A percentile compares a stretch with the other conserved stretches of the same genome.
Conservation (phyloP, 2,113 vertebrate genomes). For the Microcebus lehilahytsara region DNA sequence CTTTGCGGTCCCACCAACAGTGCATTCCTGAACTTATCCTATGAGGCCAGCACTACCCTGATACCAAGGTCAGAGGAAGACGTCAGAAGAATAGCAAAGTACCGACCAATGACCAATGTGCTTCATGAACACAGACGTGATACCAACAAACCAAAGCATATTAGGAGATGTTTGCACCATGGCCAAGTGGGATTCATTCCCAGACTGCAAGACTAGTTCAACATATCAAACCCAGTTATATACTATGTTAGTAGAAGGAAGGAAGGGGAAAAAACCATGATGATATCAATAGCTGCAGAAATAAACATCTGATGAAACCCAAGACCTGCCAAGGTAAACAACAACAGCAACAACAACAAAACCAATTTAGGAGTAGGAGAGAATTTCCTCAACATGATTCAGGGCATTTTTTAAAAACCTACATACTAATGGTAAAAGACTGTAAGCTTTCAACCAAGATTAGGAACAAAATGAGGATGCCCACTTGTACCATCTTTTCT, state of each 20-base stretch:
- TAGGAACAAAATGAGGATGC: background rate
- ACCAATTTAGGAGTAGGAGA: background rate
- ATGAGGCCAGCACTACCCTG: background rate
- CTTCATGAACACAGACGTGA: background rate
- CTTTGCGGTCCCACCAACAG: too few species aligned
- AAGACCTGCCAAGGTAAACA: background rate
- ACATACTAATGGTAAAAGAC: too few species aligned
- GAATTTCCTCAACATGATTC: background rate
- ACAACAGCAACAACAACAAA: background rate
- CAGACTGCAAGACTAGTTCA: background rate
- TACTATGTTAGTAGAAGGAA: background rate
- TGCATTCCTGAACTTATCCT: background rate
- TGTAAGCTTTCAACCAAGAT: background rate
- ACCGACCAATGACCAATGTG: background rate
- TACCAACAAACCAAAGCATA: background rate
- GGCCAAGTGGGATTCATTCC: background rate
- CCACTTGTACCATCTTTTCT: background rate
- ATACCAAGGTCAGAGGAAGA: background rate
- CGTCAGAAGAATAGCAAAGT: background rate
- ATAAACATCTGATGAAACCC: background rate
- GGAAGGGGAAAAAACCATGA: too few species aligned
- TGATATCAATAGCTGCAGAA: background rate
- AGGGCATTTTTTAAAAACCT: background rate
- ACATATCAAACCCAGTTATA: rapidly evolving
- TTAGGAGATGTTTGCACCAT: rapidly evolving